Evolutionary conservation across 1,140 invertebrate species (phyloP).

Genomic region (Plectus sambesii): DNA sequence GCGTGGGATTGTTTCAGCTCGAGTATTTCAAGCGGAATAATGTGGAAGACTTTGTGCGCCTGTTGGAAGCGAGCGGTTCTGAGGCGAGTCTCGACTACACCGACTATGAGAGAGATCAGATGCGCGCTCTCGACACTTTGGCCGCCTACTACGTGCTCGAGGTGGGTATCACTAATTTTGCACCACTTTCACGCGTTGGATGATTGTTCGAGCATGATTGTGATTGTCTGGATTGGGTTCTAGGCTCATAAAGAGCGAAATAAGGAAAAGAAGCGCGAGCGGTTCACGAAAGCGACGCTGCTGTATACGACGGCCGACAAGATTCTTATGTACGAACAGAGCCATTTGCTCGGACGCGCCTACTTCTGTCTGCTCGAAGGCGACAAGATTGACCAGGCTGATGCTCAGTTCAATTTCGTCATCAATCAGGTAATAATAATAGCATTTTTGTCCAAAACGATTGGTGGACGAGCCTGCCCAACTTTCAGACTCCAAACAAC

Average conservation of each 20-base stretch:
- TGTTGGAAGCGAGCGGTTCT: constrained; percentile 71
- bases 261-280: constrained; percentile 83
- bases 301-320: constrained; percentile 96
- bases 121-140: constrained; percentile 85
- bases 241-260: constrained; percentile 80
- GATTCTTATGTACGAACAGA: constrained; percentile 99
- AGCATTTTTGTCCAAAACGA: constrained; percentile 6
- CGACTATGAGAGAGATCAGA: constrained; percentile 90
- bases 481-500: constrained; percentile 71
- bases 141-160: constrained; percentile 95
- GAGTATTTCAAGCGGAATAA: constrained; percentile 91
- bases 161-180: constrained; percentile 30
- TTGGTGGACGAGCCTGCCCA: background rate
- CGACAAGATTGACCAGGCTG: constrained; percentile 98
- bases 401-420: constrained; percentile 99
- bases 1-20: constrained; percentile 54
- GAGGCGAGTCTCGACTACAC: constrained; percentile 77
- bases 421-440: constrained; percentile 58
- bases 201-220: no score
- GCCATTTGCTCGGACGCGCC: constrained; percentile 88
- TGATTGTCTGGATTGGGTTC: constrained; percentile 4
- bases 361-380: constrained; percentile 96
- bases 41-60: constrained; percentile 80
- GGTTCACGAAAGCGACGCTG: constrained; percentile 89
- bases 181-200: constrained; percentile 10